Evolutionary conservation across 2,888 invertebrate species (phyloP).

Genomic region (Petrolisthes cinctipes): DNA sequence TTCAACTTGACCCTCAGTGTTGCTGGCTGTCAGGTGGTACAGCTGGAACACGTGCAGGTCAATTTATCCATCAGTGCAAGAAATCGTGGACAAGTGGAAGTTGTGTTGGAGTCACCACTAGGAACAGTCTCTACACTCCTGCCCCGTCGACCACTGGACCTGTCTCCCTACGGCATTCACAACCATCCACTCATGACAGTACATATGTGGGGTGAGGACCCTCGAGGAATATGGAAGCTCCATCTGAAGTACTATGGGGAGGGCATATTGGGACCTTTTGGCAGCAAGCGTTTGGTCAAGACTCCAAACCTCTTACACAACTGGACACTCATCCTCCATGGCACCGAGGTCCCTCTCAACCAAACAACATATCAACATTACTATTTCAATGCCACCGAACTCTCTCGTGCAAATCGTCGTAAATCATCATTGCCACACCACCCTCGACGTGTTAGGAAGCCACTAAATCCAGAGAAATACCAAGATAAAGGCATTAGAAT

Average conservation of each 20-base stretch:
- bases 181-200: conserved; percentile 40
- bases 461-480: background rate
- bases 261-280: conserved; percentile 26
- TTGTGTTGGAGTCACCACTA: conserved; percentile 35
- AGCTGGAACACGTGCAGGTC: conserved; percentile 44
- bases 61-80: conserved; percentile 38
- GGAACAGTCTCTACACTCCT: conserved; percentile 34
- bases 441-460: background rate
- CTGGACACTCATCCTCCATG: conserved; percentile 45
- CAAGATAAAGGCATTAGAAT: conserved; percentile 1
- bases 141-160: conserved; percentile 40
- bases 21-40: conserved; percentile 41
- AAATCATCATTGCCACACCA: too few relatives aligned
- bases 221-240: conserved; percentile 41
- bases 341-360: conserved; percentile 35
- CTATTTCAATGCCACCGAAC: conserved; percentile 35
- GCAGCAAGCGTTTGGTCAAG: conserved; percentile 29
- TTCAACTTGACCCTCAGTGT: conserved; percentile 34
- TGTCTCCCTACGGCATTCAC: conserved; percentile 49
- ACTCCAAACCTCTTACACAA: conserved; percentile 34
- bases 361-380: conserved; percentile 26
- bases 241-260: conserved; percentile 24
- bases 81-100: conserved; percentile 44
- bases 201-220: conserved; percentile 54
- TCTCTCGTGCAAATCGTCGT: background rate